phyloP scores from a whole-genome alignment of 2,113 vertebrate species.

The Lepisosteus osseus region DNA sequence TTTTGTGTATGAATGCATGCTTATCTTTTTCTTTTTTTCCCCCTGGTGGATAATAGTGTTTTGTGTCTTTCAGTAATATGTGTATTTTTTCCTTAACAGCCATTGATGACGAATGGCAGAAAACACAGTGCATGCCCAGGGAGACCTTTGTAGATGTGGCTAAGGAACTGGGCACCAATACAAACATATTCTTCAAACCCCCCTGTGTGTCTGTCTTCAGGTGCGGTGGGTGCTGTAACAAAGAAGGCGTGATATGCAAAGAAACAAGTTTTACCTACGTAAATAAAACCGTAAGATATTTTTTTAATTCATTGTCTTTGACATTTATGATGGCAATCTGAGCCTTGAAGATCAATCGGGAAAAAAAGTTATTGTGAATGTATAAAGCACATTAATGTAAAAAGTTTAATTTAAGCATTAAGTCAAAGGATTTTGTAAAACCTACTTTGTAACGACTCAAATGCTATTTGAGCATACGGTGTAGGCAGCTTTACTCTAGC shows the following conservation, averaged over 20 bases:
- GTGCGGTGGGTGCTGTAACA: conserved; percentile 93
- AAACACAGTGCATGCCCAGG: conserved; percentile 89
- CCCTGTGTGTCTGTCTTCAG: conserved; percentile 89
- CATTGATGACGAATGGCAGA: conserved; percentile 95
- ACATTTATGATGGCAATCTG: too few species aligned
- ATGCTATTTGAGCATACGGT: too few species aligned
- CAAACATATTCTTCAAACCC: conserved; percentile 90
- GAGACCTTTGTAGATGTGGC: conserved; percentile 91
- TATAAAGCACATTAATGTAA: too few species aligned
- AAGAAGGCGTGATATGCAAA: conserved; percentile 81
- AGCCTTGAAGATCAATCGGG: too few species aligned
- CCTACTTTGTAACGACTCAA: too few species aligned
- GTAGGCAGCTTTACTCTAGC: too few species aligned
- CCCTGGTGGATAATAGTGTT: too few species aligned
- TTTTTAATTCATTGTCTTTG: background rate
- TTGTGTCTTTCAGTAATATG: too few species aligned
- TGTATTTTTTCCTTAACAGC: conserved; percentile 57
- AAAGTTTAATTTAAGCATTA: too few species aligned
- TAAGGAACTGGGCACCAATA: conserved; percentile 81
- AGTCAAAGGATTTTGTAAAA: too few species aligned
- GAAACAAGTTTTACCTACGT: conserved; percentile 85
- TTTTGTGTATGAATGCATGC: background rate
- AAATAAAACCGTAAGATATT: conserved; percentile 84
- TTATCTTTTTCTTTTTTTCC: too few species aligned
- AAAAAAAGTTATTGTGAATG: too few species aligned